Evolutionary conservation across 2,888 invertebrate genomes (phyloP).

Genomic region (Nycteola revayana): DNA sequence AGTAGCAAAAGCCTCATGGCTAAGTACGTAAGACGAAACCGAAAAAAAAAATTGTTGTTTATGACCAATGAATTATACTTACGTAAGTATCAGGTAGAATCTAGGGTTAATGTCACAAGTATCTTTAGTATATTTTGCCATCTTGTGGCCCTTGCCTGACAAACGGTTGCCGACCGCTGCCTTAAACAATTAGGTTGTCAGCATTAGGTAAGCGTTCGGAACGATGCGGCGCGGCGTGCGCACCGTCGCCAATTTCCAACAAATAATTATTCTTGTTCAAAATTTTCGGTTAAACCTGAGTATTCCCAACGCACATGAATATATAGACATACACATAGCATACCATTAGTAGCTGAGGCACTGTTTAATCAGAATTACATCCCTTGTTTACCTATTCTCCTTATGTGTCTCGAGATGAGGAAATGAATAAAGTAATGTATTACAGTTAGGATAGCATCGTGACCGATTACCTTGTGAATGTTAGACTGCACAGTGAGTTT

Average conservation of each 20-base stretch:
- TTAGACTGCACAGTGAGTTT: no score
- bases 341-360: conserved; percentile 19
- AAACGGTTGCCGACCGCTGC: no score
- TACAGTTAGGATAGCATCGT: conserved; percentile 11
- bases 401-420: conserved; percentile 5
- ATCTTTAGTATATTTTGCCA: no score
- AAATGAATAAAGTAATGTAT: conserved; percentile 9
- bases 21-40: no score
- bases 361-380: conserved; percentile 31
- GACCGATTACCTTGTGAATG: conserved; percentile 17
- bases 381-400: conserved; percentile 14
- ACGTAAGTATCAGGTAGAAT: no score
- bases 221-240: conserved; percentile 27
- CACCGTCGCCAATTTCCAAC: conserved; percentile 48
- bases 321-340: conserved; percentile 39
- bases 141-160: no score
- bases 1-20: no score
- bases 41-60: no score
- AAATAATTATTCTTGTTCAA: conserved; percentile 61
- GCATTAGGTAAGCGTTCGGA: conserved; percentile 36
- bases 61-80: no score
- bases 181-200: conserved; percentile 61
- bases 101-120: no score
- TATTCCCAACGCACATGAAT: conserved; percentile 43
- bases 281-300: conserved; percentile 39